Evolutionary conservation across 2,797 vertebrate species (phyloP), one percentile per base, ranked within the genome.

Genomic region (Hapalemur alaotrensis): DNA sequence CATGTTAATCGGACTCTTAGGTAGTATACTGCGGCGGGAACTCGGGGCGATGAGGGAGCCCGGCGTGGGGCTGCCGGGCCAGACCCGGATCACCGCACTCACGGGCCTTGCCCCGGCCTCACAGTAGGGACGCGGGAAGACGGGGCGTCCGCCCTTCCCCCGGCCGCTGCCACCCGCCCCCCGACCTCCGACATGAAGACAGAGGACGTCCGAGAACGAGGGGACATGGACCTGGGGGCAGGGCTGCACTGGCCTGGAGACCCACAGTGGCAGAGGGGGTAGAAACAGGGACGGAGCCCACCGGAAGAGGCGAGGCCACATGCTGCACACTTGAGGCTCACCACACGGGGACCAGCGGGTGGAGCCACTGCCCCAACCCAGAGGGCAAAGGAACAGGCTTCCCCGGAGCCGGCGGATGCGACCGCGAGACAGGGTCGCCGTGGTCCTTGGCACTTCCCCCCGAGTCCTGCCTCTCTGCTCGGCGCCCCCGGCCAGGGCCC

Each of bases 351-450:
- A 97, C 92, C 96, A 81, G 41, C 9, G 22, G 15, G 10, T 0
- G 2, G 10, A 15, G 25, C 43, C n/a, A 4, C 38, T 15, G 6
- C 0, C 61, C 48, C 52, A 0, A 4, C 70, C 81, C 72, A 0
- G 82, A 98, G 59, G 7, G 4, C 30, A 38, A 7, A 87, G 99
- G 98, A 99, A 98, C 99, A 1, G 95, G 97, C 97, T 96, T 98
- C 95, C 97, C 98, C 98, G 98, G 99, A 98, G 1, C 98, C 98
- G 99, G 98, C 98, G 98, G 99, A 99, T 98, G 98, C 98, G 98
- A 98, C 98, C 98, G 98, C 98, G 98, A 98, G 99, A 98, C 98
- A 96, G 98, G 99, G 99, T 98, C 98, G 99, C 98, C 98, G 95
- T 93, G 97, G 95, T 97, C 98, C 98, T 98, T 20, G 0, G 69